These are phyloP conservation scores for Silvanus unidentatus DNA, from an alignment of 2,888 invertebrate genomes.

Conservation along the genomic window DNA sequence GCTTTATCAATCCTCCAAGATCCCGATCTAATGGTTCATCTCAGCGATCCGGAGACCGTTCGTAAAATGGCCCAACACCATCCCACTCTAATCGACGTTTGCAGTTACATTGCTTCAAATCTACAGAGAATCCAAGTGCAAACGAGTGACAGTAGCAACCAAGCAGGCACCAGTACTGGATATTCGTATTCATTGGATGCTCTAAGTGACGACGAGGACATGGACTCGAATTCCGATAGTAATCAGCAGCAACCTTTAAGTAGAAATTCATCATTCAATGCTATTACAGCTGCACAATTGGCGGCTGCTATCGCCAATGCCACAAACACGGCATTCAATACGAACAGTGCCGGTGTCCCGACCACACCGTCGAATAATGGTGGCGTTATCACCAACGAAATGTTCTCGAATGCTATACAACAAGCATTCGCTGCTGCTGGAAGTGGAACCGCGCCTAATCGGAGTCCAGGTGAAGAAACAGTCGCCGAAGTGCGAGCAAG, in stretches of 20 bases:
- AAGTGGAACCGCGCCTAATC: conserved; percentile 14
- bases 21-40: conserved; percentile 65
- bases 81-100: conserved; percentile 64
- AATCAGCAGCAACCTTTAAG: conserved; percentile 32
- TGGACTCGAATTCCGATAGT: conserved; percentile 45
- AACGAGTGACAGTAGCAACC: conserved; percentile 50
- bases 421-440: conserved; percentile 54
- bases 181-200: conserved; percentile 52
- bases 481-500: conserved; percentile 37
- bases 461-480: conserved; percentile 24
- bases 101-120: conserved; percentile 57
- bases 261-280: conserved; percentile 41
- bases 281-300: conserved; percentile 69
- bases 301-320: conserved; percentile 67
- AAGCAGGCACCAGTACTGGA: conserved; percentile 47
- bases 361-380: conserved; percentile 16
- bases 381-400: conserved; percentile 63
- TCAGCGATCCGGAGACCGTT: conserved; percentile 63
- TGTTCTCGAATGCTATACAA: conserved; percentile 73
- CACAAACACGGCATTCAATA: conserved; percentile 36
- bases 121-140: conserved; percentile 49
- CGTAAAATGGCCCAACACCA: conserved; percentile 62
- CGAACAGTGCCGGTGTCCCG: conserved; percentile 30
- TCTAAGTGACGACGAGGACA: conserved; percentile 53
- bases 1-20: conserved; percentile 71